Base-by-base conservation (phyloP, 2,888 invertebrate genomes). In the Adineta ricciae region DNA sequence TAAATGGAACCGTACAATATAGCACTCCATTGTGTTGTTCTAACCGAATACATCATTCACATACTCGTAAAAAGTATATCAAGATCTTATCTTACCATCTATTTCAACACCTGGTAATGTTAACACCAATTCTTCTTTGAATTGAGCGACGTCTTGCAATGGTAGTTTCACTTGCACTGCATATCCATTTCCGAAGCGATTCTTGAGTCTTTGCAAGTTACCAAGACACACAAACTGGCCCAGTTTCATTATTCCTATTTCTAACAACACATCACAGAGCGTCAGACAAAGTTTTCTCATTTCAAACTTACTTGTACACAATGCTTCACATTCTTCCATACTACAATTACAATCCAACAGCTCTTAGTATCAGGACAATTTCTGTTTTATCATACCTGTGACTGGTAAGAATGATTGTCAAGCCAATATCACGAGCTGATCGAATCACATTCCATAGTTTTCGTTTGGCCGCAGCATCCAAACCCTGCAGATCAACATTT, bases 391-490 rank as follows among this genome's bases (percentile, higher is more conserved):
- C 16, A 73, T 82, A 84, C 84, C 84, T 89, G 88, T 91, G 91
- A 38, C 90, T 90, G 38, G 90, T 90, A 9, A 91, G 87, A 8
- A 91, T 87, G 27, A 90, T 89, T 0, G 90, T 88, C 72, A 89
- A 88, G 84, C 89, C 89, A 36, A 89, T 88, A 84, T 88, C 88
- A 36, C 88, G 88, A 36, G 90, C 89, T 72, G 87, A 87, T n/a
- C 88, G 87, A 82, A 91, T 89, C 86, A 89, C 89, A 78, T 89
- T 89, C 91, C 91, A 91, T 16, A 90, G 90, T 49, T 90, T 87
- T 50, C 91, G 88, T 78, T 90, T 88, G 0, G 90, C 90, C 11
- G 87, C 88, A 7, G 91, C 90, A 87, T 91, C 91, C 91, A 91
- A 90, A 11, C 91, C 91, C 52, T 52, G 24, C 9, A 49, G 14